Evolutionary conservation across 2,888 invertebrate genomes (phyloP), one percentile per base, ranked within the genome.

Genomic region (Mimumesa dahlbomi): DNA sequence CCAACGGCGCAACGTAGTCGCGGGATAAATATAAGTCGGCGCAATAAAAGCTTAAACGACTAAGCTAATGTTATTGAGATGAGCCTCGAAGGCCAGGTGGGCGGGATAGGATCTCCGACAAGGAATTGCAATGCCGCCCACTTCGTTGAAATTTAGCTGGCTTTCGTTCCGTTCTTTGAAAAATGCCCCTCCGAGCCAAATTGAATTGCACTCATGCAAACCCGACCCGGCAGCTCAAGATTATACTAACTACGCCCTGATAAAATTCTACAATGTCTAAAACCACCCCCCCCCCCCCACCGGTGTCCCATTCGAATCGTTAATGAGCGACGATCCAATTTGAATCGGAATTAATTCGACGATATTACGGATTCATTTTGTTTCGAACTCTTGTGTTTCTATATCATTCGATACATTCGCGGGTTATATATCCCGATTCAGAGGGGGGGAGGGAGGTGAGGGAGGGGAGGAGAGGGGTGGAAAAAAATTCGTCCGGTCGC

Each of bases 1-100:
- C 50, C 58, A 43, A 16, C 50, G 29, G 56, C 29, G 6, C 34
- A 49, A 43, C 46, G 29, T 62, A 18, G 62, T 48, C 38, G 38
- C 31, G 40, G 73, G 72, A 82, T 83, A 79, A 82, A 84, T 70
- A 73, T 56, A 73, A 82, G 71, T 73, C 62, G 52, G 68, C 65
- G 80, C 79, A 84, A 83, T 84, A 85, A 85, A 86, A 85, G 84
- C 81, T 83, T 81, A 82, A 86, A 84, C 84, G 85, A 84, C 84
- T 81, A 62, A 78, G 84, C 84, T 85, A 86, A 87, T 86, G 87
- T 85, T 87, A 88, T 86, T 88, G 85, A 87, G 86, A 87, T 87
- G 85, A 87, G 84, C 81, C 70, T 69, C 68, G 69, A 69, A 66
- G 68, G 50, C 54, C 46, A 38, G 70, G 61, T 64, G 81, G 87